Percentiles rank a stretch among this genome's conserved stretches.
These are phyloP conservation scores for Hyles vespertilio DNA, from an alignment of 1,140 invertebrate genomes.

Conservation along the genomic window DNA sequence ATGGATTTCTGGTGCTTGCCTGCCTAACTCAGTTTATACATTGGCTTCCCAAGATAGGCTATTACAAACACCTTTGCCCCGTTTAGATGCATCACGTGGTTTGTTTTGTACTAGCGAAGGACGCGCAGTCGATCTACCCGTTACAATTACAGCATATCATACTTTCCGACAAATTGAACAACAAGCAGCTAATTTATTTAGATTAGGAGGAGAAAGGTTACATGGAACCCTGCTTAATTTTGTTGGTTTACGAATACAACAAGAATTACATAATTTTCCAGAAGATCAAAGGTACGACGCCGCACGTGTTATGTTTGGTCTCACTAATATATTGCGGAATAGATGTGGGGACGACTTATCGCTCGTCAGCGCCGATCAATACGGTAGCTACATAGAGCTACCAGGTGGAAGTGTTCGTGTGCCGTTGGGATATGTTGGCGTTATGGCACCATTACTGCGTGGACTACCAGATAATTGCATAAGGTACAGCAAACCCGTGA, in stretches of 20 bases:
- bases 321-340: constrained; percentile 78
- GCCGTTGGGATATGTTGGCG: constrained; percentile 79
- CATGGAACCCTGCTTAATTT: constrained; percentile 80
- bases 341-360: constrained; percentile 80
- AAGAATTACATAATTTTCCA: constrained; percentile 81
- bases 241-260: constrained; percentile 79
- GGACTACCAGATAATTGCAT: constrained; percentile 77
- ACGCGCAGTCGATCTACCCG: constrained; percentile 77
- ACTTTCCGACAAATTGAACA: constrained; percentile 80
- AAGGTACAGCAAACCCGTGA: constrained; percentile 79
- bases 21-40: constrained; percentile 80
- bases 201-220: constrained; percentile 76
- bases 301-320: constrained; percentile 79
- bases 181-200: constrained; percentile 78
- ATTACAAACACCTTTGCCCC: constrained; percentile 72
- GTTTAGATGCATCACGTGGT: constrained; percentile 71
- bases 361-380: constrained; percentile 80
- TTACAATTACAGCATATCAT: constrained; percentile 79
- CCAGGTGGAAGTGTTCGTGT: constrained; percentile 80
- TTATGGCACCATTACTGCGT: constrained; percentile 78
- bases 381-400: constrained; percentile 80
- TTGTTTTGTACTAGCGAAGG: constrained; percentile 82
- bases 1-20: constrained; percentile 78
- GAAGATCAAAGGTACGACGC: constrained; percentile 82
- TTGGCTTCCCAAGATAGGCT: constrained; percentile 80